phyloP scores from a whole-genome alignment of 2,113 vertebrate species.

The Vidua macroura region DNA sequence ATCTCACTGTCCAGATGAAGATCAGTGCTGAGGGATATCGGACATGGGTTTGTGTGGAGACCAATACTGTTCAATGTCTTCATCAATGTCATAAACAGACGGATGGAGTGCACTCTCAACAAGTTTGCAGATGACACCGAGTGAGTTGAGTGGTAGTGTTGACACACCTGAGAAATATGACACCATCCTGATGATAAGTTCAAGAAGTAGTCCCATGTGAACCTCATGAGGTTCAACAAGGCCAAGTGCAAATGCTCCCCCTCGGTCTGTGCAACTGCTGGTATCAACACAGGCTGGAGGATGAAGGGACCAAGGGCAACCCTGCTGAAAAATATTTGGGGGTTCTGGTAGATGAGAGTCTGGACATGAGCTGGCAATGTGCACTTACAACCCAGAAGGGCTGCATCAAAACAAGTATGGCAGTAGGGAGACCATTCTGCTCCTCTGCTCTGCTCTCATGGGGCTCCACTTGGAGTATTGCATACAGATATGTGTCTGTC shows the following conservation, averaged over 20 bases:
- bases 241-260: background rate
- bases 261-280: fast-evolving
- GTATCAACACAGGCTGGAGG: background rate
- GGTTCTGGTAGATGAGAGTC: background rate
- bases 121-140: background rate
- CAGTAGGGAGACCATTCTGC: background rate
- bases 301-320: background rate
- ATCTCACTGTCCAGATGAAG: background rate
- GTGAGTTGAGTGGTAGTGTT: background rate
- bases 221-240: background rate
- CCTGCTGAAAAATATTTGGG: background rate
- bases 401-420: background rate
- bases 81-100: background rate
- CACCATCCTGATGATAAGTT: background rate
- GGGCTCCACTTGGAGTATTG: background rate
- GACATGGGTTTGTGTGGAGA: background rate
- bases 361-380: too few relatives aligned
- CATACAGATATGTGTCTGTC: background rate
- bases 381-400: background rate
- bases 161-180: background rate
- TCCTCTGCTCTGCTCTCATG: background rate
- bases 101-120: background rate
- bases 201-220: background rate
- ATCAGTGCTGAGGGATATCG: background rate
- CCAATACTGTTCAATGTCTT: background rate